phyloP scores from a whole-genome alignment of 1,140 invertebrate species.

The Octopus bimaculoides region DNA sequence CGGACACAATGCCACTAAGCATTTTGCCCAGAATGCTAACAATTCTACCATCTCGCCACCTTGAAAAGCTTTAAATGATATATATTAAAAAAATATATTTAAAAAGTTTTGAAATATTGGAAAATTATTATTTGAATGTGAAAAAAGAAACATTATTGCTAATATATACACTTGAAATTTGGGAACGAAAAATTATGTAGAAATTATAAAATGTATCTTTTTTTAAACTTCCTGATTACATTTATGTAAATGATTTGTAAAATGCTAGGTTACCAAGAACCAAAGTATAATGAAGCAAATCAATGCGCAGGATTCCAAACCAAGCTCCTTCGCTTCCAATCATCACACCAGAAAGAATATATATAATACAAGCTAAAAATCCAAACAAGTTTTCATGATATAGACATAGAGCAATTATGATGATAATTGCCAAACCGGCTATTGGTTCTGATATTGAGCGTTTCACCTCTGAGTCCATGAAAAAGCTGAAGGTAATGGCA shows the following conservation, averaged over 20 bases:
- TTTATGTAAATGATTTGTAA: slow-evolving; percentile 21
- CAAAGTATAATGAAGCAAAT: slow-evolving; percentile 38
- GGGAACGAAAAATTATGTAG: too few species aligned
- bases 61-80: too few species aligned
- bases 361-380: slow-evolving; percentile 28
- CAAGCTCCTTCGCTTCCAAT: slow-evolving; percentile 29
- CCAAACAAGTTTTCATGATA: slow-evolving; percentile 30
- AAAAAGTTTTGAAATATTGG: too few species aligned
- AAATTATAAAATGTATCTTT: too few species aligned
- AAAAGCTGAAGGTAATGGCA: slow-evolving; percentile 21
- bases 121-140: too few species aligned
- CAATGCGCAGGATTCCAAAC: slow-evolving; percentile 34
- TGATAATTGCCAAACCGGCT: slow-evolving; percentile 37
- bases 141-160: too few species aligned
- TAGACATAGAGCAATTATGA: slow-evolving; percentile 27
- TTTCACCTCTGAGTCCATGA: slow-evolving; percentile 22
- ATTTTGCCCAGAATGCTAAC: too few species aligned
- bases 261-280: slow-evolving; percentile 38
- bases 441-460: slow-evolving; percentile 27
- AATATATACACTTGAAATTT: too few species aligned
- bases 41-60: too few species aligned
- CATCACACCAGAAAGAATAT: slow-evolving; percentile 30
- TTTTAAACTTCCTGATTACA: not conserved
- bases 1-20: too few species aligned
- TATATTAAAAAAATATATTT: too few species aligned